Conservation (phyloP, 2,797 vertebrate genomes). For the Parambassis ranga region DNA sequence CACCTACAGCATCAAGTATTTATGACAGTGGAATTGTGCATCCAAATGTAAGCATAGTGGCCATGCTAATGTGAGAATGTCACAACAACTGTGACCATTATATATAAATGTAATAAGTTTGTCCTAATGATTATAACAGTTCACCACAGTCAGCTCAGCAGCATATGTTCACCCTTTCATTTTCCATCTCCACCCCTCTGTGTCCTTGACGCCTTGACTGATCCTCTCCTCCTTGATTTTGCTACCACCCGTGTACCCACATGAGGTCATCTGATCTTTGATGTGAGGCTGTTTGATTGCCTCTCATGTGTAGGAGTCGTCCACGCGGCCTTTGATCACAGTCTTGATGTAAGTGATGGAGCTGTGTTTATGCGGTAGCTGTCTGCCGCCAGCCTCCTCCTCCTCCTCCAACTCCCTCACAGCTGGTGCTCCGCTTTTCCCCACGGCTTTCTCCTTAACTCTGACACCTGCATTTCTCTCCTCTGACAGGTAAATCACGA, state of each 20-base stretch:
- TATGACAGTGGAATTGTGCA: no score
- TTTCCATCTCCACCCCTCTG: constrained; percentile 6
- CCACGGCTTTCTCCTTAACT: constrained; percentile 37
- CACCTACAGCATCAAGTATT: no score
- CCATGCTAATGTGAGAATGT: no score
- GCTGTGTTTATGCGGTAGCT: constrained; percentile 21
- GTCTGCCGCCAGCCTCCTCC: constrained; percentile 29
- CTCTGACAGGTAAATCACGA: constrained; percentile 49
- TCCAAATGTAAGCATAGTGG: no score
- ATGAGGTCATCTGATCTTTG: constrained; percentile 56
- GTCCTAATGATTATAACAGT: no score
- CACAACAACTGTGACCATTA: no score
- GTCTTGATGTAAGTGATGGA: constrained; percentile 41
- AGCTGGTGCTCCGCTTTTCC: no score
- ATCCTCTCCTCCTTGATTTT: constrained; percentile 44
- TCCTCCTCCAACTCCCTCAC: constrained; percentile 27
- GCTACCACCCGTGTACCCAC: constrained; percentile 25
- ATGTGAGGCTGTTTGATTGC: constrained; percentile 51
- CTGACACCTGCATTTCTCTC: constrained; percentile 49
- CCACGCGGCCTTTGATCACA: constrained; percentile 48
- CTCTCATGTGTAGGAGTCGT: constrained; percentile 26
- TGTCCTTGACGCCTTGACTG: constrained; percentile 48
- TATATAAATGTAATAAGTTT: no score
- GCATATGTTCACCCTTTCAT: constrained; percentile 3
- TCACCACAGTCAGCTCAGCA: neutral